Conservation (phyloP, 2,888 invertebrate genomes). For the Drosophila austrosaltans region DNA sequence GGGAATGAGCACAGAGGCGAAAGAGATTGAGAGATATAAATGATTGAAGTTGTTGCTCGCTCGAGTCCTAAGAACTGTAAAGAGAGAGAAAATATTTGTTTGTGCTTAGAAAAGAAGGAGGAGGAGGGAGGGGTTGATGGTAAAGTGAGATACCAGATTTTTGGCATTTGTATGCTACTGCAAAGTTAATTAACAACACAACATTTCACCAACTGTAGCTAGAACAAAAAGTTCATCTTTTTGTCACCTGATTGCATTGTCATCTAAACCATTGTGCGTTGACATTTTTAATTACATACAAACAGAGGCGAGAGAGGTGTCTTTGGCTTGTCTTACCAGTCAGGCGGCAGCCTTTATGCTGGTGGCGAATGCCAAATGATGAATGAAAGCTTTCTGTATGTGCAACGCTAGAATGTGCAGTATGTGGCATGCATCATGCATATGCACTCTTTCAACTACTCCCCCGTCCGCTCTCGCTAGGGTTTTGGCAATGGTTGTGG, state of each 20-base stretch:
- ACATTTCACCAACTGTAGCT: not conserved
- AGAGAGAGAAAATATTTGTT: not conserved
- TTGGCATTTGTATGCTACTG: constrained; percentile 22
- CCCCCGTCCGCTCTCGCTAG: constrained; percentile 36
- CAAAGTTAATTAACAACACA: constrained; percentile 5
- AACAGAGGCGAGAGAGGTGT: constrained; percentile 29
- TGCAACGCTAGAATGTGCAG: constrained; percentile 22
- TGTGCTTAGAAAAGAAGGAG: not conserved
- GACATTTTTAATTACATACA: constrained; percentile 75
- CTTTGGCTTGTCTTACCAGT: constrained; percentile 19
- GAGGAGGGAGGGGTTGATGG: too few relatives aligned
- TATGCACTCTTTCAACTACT: not conserved
- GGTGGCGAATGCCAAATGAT: constrained; percentile 60
- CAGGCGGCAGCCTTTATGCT: constrained; percentile 9
- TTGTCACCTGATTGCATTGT: constrained; percentile 66
- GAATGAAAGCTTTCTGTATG: constrained; percentile 57
- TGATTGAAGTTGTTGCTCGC: constrained; percentile 25
- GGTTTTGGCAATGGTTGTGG: not conserved
- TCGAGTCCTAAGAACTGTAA: constrained; percentile 10
- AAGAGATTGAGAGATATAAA: constrained; percentile 17
- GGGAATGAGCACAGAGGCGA: not conserved
- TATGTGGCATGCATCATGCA: constrained; percentile 43
- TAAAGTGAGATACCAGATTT: not conserved
- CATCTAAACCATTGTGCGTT: constrained; percentile 73
- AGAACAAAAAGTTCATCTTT: constrained; percentile 8